These are phyloP conservation scores for Euwallacea similis DNA, from an alignment of 1,140 invertebrate species.

Conservation along the genomic window DNA sequence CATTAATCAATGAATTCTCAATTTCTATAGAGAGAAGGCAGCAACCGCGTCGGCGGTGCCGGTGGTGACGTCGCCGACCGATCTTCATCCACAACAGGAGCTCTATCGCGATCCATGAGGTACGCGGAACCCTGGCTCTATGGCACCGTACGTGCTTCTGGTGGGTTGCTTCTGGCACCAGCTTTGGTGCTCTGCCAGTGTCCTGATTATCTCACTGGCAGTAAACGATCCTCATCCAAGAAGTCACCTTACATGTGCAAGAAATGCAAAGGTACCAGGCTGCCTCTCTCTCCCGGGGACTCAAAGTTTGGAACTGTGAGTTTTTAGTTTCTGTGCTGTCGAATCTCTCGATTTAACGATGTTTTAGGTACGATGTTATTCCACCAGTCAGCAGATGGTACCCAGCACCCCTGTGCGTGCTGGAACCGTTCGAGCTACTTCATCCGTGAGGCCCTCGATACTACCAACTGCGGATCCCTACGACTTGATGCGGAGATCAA, in stretches of 20 bases:
- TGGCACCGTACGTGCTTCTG: slow-evolving; percentile 66
- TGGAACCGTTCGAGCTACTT: slow-evolving; percentile 64
- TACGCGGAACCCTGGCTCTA: slow-evolving; percentile 83
- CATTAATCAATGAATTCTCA: slow-evolving; percentile 12
- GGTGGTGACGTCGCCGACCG: slow-evolving; percentile 22
- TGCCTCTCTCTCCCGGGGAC: slow-evolving; percentile 61
- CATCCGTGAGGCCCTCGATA: slow-evolving; percentile 64
- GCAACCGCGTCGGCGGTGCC: slow-evolving; percentile 27
- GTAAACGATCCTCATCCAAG: slow-evolving; percentile 66
- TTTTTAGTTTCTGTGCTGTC: not conserved
- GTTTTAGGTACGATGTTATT: slow-evolving; percentile 56
- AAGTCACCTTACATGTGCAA: slow-evolving; percentile 68
- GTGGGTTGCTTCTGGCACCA: slow-evolving; percentile 59
- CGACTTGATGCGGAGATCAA: slow-evolving; percentile 75
- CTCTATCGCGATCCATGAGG: slow-evolving; percentile 77
- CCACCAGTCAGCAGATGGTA: slow-evolving; percentile 41
- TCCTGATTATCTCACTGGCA: slow-evolving; percentile 72
- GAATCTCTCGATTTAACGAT: not conserved
- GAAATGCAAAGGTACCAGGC: slow-evolving; percentile 76
- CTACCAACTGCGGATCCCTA: slow-evolving; percentile 69
- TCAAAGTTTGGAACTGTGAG: slow-evolving; percentile 50
- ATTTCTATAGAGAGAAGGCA: slow-evolving; percentile 43
- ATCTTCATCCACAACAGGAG: slow-evolving; percentile 41
- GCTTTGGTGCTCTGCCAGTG: slow-evolving; percentile 74
- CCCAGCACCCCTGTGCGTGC: slow-evolving; percentile 53